These are phyloP conservation scores for Pseudeuparius sepicola DNA, from an alignment of 2,888 invertebrate genomes.

Conservation along the genomic window DNA sequence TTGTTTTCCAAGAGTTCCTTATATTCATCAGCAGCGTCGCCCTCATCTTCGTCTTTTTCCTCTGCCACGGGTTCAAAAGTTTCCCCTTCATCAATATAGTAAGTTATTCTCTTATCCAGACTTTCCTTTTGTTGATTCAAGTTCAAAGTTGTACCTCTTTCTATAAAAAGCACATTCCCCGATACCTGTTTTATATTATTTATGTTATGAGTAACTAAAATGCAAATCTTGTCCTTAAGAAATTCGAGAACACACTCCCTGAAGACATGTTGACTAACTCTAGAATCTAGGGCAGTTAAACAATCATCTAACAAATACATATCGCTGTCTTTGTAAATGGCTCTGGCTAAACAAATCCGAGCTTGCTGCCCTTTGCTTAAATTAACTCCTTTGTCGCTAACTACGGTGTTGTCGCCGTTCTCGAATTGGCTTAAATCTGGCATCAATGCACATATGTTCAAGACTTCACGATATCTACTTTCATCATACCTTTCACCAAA, in stretches of 20 bases:
- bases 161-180: slow-evolving; percentile 25
- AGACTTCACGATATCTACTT: slow-evolving; percentile 32
- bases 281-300: slow-evolving; percentile 28
- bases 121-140: slow-evolving; percentile 24
- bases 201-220: slow-evolving; percentile 30
- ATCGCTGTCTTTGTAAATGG: slow-evolving; percentile 30
- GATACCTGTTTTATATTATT: slow-evolving; percentile 26
- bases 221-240: slow-evolving; percentile 28
- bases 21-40: slow-evolving; percentile 19
- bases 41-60: slow-evolving; percentile 13
- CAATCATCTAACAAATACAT: slow-evolving; percentile 32
- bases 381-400: slow-evolving; percentile 53
- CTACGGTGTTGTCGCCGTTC: slow-evolving; percentile 41
- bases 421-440: slow-evolving; percentile 41
- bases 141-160: slow-evolving; percentile 23
- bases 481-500: slow-evolving; percentile 34
- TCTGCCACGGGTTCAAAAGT: slow-evolving; percentile 7
- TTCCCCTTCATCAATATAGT: slow-evolving; percentile 26
- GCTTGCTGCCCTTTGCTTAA: slow-evolving; percentile 49
- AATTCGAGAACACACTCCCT: slow-evolving; percentile 29
- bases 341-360: slow-evolving; percentile 31
- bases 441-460: slow-evolving; percentile 40
- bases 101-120: slow-evolving; percentile 25
- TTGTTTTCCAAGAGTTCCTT: slow-evolving; percentile 19
- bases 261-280: slow-evolving; percentile 27